Evolutionary conservation across 2,888 invertebrate species (phyloP), one percentile per base, ranked within the genome.

Genomic region (Pycnomerus fuliginosus): DNA sequence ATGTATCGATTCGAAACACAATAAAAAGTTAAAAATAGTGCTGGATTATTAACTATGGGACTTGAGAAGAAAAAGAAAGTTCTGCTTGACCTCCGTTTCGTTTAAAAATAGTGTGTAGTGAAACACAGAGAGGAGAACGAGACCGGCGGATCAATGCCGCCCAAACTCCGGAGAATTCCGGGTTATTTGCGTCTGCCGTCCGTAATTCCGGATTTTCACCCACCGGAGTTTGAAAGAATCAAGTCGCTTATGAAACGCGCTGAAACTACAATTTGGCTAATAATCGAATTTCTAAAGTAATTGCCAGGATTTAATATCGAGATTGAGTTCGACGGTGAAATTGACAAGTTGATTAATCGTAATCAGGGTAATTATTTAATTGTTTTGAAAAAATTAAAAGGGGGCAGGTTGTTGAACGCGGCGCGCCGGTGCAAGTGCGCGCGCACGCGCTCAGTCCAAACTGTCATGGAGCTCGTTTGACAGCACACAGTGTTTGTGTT

Each of bases 401-500:
- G n/a, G n/a, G n/a, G n/a, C n/a, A n/a, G n/a, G 20, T 8, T 20
- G 16, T n/a, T 12, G 29, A 14, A 42, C 41, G 37, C 38, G 10
- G 4, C 27, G 7, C 4, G 27, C 25, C 15, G 27, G 30, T 25
- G 35, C 31, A 24, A 31, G 24, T 42, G 50, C 51, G 50, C 48
- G 48, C 50, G 40, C 55, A 42, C 53, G 54, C 47, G 58, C 60
- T 58, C 60, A 65, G 64, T 64, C 55, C 62, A 62, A 63, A 63
- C 67, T 69, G 69, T 70, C 68, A 69, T 70, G 69, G 70, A 66
- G 60, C 58, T 58, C 57, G 66, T 69, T 68, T 69, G 68, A 69
- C 68, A 68, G 67, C 64, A 57, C 52, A 50, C 58, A 42, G 56
- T 56, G 64, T 70, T 67, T 70, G 68, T 67, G 64, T 62, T 65